Base-by-base conservation (phyloP, 1,140 invertebrate genomes). In the Pseudobourletiella spinata region DNA sequence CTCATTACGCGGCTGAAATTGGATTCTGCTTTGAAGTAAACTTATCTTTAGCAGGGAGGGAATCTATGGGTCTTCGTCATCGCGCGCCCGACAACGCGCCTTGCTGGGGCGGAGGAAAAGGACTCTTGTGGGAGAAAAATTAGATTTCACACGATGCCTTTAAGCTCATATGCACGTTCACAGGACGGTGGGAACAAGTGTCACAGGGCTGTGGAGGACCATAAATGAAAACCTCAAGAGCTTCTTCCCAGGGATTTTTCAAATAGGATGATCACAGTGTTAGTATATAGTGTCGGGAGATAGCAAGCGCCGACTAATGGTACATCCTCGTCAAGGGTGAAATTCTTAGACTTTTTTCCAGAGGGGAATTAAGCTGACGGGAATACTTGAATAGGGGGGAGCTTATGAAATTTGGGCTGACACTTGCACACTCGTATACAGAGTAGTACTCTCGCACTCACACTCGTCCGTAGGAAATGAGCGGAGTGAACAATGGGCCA, bases 191-290 rank as follows among this genome's bases (percentile, higher is more conserved):
- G 35, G 35, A 11, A n/a, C 35, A 39, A 11, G n/a, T 39, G 6
- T 48, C 44, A 18, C 44, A 11, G 44, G 22, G 44, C n/a, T n/a
- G 8, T n/a, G 32, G 32, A 39, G 32, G 8, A 39, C 32, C n/a
- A 11, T 39, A n/a, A 48, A 22, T 11, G 44, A 48, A 48, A 48
- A 48, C 44, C 44, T 48, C 44, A 48, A 48, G 44, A 48, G 44
- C 44, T 48, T 48, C 44, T n/a, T n/a, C n/a, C n/a, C 6, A 48
- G 44, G 44, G 44, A 11, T 48, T 11, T 48, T 22, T 22, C 6
- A 48, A 48, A 48, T 48, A 48, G 44, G 32, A 39, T n/a, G n/a
- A n/a, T n/a, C n/a, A n/a, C n/a, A n/a, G n/a, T n/a, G n/a, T n/a
- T 11, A 39, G 35, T 11, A 39, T 11, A 39, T 11, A 39, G 35